Evolutionary conservation across 2,797 vertebrate species (phyloP).

Genomic region (Sebastes vulpes): DNA sequence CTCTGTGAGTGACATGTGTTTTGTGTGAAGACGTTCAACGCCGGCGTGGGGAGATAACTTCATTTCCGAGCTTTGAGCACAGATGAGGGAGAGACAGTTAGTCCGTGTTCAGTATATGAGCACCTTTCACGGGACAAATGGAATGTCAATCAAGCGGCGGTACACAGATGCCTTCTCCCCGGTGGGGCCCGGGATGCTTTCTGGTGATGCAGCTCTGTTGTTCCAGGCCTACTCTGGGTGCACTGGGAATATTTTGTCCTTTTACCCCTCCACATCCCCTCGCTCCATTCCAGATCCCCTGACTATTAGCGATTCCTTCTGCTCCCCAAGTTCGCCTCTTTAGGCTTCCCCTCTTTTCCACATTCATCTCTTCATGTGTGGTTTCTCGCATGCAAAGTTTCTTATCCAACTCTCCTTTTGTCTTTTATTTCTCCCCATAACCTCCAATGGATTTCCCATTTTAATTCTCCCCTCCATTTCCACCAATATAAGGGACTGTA

Average conservation of each 20-base stretch:
- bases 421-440: not conserved
- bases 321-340: constrained; percentile 45
- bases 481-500: not conserved
- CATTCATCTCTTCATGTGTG: constrained; percentile 3
- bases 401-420: not conserved
- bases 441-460: not conserved
- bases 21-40: constrained; percentile 60
- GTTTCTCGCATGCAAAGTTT: not conserved
- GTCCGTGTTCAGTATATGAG: constrained; percentile 85
- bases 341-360: constrained; percentile 11
- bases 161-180: constrained; percentile 75
- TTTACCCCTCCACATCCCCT: constrained; percentile 74
- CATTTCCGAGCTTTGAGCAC: constrained; percentile 77
- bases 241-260: constrained; percentile 83
- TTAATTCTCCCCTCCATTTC: not conserved
- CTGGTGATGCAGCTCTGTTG: constrained; percentile 81
- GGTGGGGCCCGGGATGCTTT: constrained; percentile 69
- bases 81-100: constrained; percentile 76
- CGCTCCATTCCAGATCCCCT: constrained; percentile 60
- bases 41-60: constrained; percentile 64
- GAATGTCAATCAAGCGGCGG: constrained; percentile 85
- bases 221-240: constrained; percentile 77
- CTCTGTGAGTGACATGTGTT: constrained; percentile 80
- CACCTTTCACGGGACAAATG: constrained; percentile 88
- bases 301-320: constrained; percentile 58